Evolutionary conservation across 2,888 invertebrate species (phyloP).

Genomic region (Mayetiola destructor): DNA sequence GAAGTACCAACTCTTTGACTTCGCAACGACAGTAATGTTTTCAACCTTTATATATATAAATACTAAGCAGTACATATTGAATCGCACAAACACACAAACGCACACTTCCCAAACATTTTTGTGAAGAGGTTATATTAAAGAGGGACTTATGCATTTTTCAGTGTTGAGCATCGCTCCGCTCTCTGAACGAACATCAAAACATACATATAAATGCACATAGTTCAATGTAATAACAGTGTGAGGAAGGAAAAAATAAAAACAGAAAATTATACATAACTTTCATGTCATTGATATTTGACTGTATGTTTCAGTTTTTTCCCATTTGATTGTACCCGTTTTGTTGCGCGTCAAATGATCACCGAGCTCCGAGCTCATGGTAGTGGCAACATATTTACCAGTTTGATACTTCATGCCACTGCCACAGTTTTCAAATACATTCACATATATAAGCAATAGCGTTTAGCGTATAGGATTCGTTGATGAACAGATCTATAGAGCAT

Average conservation of each 20-base stretch:
- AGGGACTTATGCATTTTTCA: not conserved
- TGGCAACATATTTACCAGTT: not conserved
- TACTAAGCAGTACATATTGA: not conserved
- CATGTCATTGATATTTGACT: too few species aligned
- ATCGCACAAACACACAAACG: not conserved
- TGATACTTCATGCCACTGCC: conserved; percentile 6
- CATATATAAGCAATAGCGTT: not conserved
- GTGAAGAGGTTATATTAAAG: not conserved
- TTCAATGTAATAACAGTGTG: too few species aligned
- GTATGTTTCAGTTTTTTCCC: not conserved
- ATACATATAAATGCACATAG: not conserved
- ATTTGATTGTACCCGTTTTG: not conserved
- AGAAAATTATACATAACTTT: too few species aligned
- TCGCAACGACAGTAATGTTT: conserved; percentile 13
- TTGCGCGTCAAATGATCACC: conserved; percentile 5
- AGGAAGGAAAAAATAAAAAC: too few species aligned
- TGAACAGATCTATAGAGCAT: too few species aligned
- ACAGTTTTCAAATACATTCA: not conserved
- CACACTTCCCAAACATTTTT: not conserved
- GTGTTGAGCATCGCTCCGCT: too few species aligned
- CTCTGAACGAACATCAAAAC: too few species aligned
- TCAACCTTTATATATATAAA: conserved; percentile 6
- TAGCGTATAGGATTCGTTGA: too few species aligned
- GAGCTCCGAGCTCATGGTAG: not conserved
- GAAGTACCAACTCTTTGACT: conserved; percentile 15